phyloP scores from a whole-genome alignment of 2,113 vertebrate genomes.

The Gadus macrocephalus region DNA sequence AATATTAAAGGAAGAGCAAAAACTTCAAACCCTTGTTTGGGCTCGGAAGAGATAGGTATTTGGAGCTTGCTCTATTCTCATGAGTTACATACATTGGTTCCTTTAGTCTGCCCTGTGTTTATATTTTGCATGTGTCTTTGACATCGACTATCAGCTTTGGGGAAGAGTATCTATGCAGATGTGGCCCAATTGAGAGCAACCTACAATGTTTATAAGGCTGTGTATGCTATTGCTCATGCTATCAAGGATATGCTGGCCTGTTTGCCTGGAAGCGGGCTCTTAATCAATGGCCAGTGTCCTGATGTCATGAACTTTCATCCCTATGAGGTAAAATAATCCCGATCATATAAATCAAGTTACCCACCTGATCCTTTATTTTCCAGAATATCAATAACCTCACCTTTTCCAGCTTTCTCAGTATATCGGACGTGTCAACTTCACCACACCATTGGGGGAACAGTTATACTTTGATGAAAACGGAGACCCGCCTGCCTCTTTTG shows the following conservation, averaged over 20 bases:
- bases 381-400: too few relatives aligned
- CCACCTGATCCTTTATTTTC: too few relatives aligned
- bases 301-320: slow-evolving; percentile 38
- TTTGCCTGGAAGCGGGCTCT: slow-evolving; percentile 33
- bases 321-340: slow-evolving; percentile 35
- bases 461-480: slow-evolving; percentile 59
- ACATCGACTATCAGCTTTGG: slow-evolving; percentile 10
- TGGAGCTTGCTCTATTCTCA: not conserved
- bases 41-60: slow-evolving; percentile 45
- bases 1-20: not conserved
- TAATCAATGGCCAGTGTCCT: slow-evolving; percentile 39
- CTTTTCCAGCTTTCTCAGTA: slow-evolving; percentile 49
- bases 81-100: not conserved
- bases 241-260: slow-evolving; percentile 54
- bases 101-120: not conserved
- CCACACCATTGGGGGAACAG: slow-evolving; percentile 46
- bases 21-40: slow-evolving; percentile 36
- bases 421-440: slow-evolving; percentile 51
- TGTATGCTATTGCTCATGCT: slow-evolving; percentile 58
- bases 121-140: not conserved
- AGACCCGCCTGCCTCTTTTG: slow-evolving; percentile 54
- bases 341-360: too few relatives aligned
- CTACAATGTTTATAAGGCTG: slow-evolving; percentile 62
- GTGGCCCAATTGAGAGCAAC: slow-evolving; percentile 49
- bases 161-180: slow-evolving; percentile 43